Conservation (phyloP, 1,140 invertebrate species). For the Uloborus diversus region DNA sequence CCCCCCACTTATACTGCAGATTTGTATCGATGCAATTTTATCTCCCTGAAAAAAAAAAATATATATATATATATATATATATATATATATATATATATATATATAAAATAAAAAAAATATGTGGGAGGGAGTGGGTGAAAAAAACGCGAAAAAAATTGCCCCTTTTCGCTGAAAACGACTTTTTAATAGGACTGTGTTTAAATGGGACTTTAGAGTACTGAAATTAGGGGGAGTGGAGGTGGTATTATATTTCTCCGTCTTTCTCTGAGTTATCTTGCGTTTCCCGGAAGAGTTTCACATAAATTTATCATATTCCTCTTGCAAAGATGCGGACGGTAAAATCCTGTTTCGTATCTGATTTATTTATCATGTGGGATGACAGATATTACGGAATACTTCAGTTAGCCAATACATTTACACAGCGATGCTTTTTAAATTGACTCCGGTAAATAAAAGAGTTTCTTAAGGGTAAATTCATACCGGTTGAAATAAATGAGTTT, state of each 20-base stretch:
- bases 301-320: constrained; percentile 53
- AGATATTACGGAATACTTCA: constrained; percentile 36
- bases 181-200: constrained; percentile 54
- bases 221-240: constrained; percentile 30
- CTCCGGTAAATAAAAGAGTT: no score
- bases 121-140: constrained; percentile 21
- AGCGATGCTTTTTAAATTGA: no score
- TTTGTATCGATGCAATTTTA: constrained; percentile 36
- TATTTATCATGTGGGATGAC: constrained; percentile 25
- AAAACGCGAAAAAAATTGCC: constrained; percentile 54
- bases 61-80: no score
- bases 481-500: no score
- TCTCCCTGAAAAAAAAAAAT: constrained; percentile 37
- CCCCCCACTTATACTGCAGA: constrained; percentile 30
- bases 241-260: constrained; percentile 31
- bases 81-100: no score
- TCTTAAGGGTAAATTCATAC: no score
- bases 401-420: no score
- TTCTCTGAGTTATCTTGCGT: constrained; percentile 40
- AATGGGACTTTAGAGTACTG: constrained; percentile 47
- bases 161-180: constrained; percentile 29
- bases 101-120: constrained; percentile 16
- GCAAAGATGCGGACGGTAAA: not conserved
- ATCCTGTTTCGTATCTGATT: constrained; percentile 5
- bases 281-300: constrained; percentile 44